A percentile compares a stretch with the other conserved stretches of the same genome.
Evolutionary conservation across 2,113 vertebrate species (phyloP).

Genomic region (Chrysemys picta): DNA sequence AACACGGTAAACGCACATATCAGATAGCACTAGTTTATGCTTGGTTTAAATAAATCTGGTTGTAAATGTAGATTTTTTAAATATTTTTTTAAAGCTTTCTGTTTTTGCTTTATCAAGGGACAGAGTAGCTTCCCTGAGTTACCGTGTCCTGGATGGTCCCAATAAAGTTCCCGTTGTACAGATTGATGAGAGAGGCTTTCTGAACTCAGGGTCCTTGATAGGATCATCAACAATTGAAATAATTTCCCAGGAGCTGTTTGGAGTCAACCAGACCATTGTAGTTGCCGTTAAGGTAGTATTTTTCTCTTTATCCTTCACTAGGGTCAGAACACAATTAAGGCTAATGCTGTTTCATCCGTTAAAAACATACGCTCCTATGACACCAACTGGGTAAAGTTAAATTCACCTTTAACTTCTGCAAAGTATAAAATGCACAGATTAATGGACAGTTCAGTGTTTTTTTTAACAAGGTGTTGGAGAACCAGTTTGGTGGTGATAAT

Average conservation of each 20-base stretch:
- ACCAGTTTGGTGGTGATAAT: neutral
- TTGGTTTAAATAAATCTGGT: neutral
- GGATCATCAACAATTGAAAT: constrained; percentile 88
- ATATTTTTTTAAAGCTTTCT: neutral
- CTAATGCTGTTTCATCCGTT: neutral
- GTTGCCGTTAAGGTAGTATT: constrained; percentile 79
- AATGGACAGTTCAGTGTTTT: neutral
- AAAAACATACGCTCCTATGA: neutral
- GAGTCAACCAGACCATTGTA: constrained; percentile 81
- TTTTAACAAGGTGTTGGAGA: neutral
- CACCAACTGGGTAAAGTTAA: neutral
- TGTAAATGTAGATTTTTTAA: fast-evolving
- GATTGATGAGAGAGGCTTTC: constrained; percentile 87
- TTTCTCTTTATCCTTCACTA: neutral
- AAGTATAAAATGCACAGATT: neutral
- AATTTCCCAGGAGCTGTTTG: constrained; percentile 87
- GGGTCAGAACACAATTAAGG: neutral
- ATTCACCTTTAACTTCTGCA: neutral
- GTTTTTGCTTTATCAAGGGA: constrained; percentile 80
- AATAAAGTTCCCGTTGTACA: constrained; percentile 84
- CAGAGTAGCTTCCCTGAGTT: constrained; percentile 83
- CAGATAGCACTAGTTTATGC: neutral
- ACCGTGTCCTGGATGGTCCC: constrained; percentile 84
- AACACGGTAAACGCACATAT: fast-evolving
- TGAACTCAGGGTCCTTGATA: constrained; percentile 84